Conservation (phyloP, 2,113 vertebrate genomes). For the Proteles cristata region DNA sequence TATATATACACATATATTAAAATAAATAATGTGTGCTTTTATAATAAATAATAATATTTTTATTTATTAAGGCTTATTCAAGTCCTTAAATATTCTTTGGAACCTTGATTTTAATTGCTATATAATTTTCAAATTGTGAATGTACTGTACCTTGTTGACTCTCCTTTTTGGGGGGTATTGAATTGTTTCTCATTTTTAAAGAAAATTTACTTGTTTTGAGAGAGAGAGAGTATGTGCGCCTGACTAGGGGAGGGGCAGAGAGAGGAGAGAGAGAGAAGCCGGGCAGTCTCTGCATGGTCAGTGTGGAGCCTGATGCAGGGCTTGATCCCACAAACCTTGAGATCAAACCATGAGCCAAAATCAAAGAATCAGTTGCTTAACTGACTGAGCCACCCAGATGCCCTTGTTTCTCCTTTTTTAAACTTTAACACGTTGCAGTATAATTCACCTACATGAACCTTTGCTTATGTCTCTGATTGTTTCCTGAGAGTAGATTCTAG, state of each 20-base stretch:
- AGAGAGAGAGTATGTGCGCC: no score
- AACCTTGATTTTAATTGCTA: not conserved
- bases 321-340: no score
- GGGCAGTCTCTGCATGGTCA: no score
- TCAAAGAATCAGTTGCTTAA: no score
- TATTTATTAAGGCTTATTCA: not conserved
- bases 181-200: not conserved
- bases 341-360: no score
- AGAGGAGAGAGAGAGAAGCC: no score
- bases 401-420: not conserved
- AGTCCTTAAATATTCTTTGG: not conserved
- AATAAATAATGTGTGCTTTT: not conserved
- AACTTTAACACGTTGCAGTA: not conserved
- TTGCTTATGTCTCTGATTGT: not conserved
- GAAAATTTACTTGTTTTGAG: no score
- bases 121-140: not conserved
- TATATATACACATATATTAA: no score
- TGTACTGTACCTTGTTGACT: not conserved
- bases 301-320: no score
- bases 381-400: no score
- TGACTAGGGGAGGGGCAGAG: no score
- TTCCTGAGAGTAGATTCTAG: not conserved
- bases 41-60: not conserved
- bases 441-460: not conserved
- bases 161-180: not conserved